These are phyloP conservation scores for Calameuta idolon DNA, from an alignment of 2,888 invertebrate genomes.

Conservation along the genomic window DNA sequence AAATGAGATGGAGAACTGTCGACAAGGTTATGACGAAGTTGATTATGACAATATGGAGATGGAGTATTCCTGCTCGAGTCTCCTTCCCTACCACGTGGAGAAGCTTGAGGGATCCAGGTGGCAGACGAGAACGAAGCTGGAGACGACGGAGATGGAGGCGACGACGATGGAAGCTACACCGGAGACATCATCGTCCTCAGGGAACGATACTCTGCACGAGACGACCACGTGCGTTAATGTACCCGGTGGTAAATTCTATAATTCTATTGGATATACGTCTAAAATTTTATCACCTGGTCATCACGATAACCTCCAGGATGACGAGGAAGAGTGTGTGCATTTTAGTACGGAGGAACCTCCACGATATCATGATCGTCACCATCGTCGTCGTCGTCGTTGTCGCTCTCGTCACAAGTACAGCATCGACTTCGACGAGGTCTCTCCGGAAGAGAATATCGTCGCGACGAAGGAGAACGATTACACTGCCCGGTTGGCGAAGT, in stretches of 20 bases:
- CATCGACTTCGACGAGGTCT: background rate
- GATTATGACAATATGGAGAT: background rate
- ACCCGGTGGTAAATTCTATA: background rate
- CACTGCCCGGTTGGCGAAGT: constrained; percentile 30
- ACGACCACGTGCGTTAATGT: background rate
- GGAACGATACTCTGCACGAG: background rate
- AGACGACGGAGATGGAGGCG: constrained; percentile 5
- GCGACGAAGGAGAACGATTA: constrained; percentile 8
- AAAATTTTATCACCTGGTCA: background rate
- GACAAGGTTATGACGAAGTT: background rate
- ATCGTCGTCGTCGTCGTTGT: background rate
- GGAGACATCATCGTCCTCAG: background rate
- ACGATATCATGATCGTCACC: background rate
- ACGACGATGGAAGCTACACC: background rate
- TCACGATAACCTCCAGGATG: constrained; percentile 28
- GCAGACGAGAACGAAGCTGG: background rate
- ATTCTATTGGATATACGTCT: background rate
- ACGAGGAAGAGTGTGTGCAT: constrained; percentile 27
- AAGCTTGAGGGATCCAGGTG: background rate
- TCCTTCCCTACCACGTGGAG: background rate
- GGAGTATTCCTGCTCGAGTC: background rate
- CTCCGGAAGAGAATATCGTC: background rate
- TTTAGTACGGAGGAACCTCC: constrained; percentile 22
- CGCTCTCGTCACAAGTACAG: constrained; percentile 6
- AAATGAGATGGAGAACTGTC: background rate